Evolutionary conservation across 2,888 invertebrate species (phyloP), one percentile per base, ranked within the genome.

Genomic region (Xestia ashworthii): DNA sequence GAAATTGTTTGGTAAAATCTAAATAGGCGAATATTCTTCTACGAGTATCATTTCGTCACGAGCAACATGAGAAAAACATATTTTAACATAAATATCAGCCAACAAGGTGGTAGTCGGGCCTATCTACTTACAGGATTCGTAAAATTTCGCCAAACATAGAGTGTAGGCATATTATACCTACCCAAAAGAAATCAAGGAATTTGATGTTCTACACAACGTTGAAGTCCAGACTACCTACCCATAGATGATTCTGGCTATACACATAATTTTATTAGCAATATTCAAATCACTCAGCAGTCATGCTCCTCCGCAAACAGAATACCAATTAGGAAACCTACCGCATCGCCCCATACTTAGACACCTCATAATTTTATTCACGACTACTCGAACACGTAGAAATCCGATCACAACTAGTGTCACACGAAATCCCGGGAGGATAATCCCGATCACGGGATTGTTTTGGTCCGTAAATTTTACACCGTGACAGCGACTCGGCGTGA

Each of bases 381-480:
- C 60, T 44, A 75, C 60, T 71, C 48, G 5, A 73, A 69, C 53
- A 70, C 65, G 48, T 41, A 46, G 58, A 75, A 74, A 70, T 71
- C 58, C 50, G 22, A 79, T 71, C 74, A 44, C n/a, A 32, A 25
- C 58, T 41, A 70, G 32, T 86, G 77, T 74, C 82, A 77, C 71
- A 12, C 48, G 11, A 80, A 82, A 75, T 80, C 81, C 89, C 82
- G 50, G 48, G 72, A 76, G 90, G 79, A 80, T 90, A 85, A 90
- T 86, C 87, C 87, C 81, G 82, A 82, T 75, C 74, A 82, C 79
- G 87, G 87, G 84, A 89, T 90, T 86, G 79, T 86, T 89, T 82
- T 87, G 87, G 78, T 77, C 50, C 84, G 87, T 89, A 90, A 91
- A 91, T 91, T 91, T 87, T 44, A 71, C 78, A 32, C 48, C 76